phyloP scores from a whole-genome alignment of 2,113 vertebrate genomes.

The Numida meleagris region DNA sequence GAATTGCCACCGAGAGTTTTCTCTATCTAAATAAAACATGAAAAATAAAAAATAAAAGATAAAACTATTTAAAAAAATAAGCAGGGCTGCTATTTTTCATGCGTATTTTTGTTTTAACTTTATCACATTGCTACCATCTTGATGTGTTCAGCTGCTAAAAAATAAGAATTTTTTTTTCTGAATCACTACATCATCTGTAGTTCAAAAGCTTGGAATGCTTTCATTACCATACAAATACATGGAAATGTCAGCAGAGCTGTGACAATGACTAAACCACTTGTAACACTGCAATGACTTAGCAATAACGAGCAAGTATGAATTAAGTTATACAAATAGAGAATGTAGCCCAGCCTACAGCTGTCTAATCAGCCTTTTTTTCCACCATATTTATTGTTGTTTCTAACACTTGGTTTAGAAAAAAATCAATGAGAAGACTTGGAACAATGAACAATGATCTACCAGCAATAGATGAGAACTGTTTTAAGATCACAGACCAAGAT shows the following conservation, averaged over 20 bases:
- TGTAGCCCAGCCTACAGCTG: accelerated
- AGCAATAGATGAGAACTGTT: background rate
- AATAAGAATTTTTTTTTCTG: background rate
- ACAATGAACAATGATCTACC: background rate
- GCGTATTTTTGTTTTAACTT: background rate
- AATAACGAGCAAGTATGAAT: background rate
- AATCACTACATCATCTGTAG: background rate
- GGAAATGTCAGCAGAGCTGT: background rate
- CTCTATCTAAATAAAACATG: no score
- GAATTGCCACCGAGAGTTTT: no score
- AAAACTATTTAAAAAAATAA: background rate
- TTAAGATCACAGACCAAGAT: background rate
- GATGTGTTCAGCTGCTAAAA: background rate
- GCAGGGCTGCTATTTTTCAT: background rate
- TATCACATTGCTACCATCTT: background rate
- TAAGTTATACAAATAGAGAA: background rate
- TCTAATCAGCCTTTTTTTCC: background rate
- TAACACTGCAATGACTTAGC: background rate
- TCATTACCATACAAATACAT: background rate
- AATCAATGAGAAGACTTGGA: background rate
- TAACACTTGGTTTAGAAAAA: background rate
- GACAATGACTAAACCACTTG: background rate
- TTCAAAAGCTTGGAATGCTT: background rate
- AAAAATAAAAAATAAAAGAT: background rate
- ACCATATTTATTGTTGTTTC: background rate